Conservation (phyloP, 2,888 invertebrate genomes). For the Trilocha varians region DNA sequence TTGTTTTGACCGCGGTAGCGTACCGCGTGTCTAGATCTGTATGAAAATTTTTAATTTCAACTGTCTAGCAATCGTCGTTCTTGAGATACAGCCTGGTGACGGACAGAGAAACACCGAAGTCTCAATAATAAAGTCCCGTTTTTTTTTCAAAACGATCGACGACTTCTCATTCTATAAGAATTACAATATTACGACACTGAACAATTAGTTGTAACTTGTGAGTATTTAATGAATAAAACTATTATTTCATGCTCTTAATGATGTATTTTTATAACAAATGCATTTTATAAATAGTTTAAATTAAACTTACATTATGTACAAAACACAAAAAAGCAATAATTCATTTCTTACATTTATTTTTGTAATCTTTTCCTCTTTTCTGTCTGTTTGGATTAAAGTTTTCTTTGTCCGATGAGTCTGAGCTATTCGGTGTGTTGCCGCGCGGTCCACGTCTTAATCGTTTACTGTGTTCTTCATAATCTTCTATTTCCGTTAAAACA, state of each 20-base stretch:
- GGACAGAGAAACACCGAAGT: too few species aligned
- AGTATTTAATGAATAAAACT: not conserved
- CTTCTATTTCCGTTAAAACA: constrained; percentile 30
- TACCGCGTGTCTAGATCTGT: too few species aligned
- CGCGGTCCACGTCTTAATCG: constrained; percentile 28
- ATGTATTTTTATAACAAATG: not conserved
- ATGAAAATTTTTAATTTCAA: too few species aligned
- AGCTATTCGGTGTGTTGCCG: constrained; percentile 45
- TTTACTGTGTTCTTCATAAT: constrained; percentile 19
- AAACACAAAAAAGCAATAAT: constrained; percentile 7
- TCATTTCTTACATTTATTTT: constrained; percentile 25
- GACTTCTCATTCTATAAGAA: too few species aligned
- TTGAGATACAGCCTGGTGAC: too few species aligned
- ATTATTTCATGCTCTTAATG: not conserved
- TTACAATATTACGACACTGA: not conserved
- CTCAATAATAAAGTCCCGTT: too few species aligned
- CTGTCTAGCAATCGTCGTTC: too few species aligned
- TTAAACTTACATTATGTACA: not conserved
- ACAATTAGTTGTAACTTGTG: not conserved
- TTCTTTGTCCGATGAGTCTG: constrained; percentile 62
- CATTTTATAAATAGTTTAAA: not conserved
- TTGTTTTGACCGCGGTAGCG: too few species aligned
- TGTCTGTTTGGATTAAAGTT: constrained; percentile 53
- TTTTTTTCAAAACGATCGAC: too few species aligned
- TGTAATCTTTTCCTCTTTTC: constrained; percentile 26